Conservation (phyloP, 2,113 vertebrate genomes). For the Dicaeum eximium region DNA sequence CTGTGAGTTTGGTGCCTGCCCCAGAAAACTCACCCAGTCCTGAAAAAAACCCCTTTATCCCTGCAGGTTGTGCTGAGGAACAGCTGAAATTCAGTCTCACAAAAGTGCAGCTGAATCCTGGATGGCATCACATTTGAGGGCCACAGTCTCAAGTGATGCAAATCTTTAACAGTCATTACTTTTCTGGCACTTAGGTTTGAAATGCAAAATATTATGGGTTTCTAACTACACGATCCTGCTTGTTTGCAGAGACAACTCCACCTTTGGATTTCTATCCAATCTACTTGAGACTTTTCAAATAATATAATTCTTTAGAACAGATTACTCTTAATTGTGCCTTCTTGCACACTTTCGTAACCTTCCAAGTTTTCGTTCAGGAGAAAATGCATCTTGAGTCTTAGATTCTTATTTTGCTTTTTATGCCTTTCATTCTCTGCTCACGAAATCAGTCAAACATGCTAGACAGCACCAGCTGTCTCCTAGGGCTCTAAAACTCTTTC, state of each 20-base stretch:
- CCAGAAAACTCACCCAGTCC: not conserved
- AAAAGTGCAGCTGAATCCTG: not conserved
- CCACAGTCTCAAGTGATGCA: not conserved
- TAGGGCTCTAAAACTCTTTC: slow-evolving; percentile 14
- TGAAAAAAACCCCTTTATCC: not conserved
- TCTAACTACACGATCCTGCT: not conserved
- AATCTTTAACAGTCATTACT: not conserved
- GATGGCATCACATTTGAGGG: not conserved
- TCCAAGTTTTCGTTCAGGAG: not conserved
- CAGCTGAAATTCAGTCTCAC: not conserved
- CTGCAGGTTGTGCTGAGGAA: not conserved
- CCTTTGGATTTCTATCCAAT: not conserved
- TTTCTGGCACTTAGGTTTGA: not conserved
- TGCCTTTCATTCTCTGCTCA: not conserved
- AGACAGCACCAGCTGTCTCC: slow-evolving; percentile 46
- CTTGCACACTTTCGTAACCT: not conserved
- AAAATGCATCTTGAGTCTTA: not conserved
- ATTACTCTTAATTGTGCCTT: not conserved
- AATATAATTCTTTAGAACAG: not conserved
- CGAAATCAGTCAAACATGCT: slow-evolving; percentile 25
- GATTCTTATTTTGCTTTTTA: not conserved
- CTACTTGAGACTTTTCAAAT: not conserved
- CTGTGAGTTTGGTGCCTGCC: not conserved
- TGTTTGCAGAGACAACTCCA: not conserved
- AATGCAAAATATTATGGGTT: not conserved